phyloP scores from a whole-genome alignment of 2,797 vertebrate species.

The Antrozous pallidus region DNA sequence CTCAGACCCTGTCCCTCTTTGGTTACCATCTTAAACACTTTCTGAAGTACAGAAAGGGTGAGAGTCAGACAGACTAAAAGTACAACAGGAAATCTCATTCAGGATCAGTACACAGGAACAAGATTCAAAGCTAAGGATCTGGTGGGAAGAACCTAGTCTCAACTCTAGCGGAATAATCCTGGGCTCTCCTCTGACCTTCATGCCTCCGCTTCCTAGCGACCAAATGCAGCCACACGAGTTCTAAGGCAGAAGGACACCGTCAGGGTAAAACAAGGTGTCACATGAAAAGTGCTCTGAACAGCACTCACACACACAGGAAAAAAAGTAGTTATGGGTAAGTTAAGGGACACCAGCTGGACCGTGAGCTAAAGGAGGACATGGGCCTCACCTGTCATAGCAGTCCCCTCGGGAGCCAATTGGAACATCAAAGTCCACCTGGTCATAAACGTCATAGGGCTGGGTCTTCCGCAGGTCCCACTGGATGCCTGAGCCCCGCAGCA shows the following conservation, averaged over 20 bases:
- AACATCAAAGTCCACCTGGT: constrained; percentile 94
- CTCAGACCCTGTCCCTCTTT: neutral
- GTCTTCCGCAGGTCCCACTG: constrained; percentile 96
- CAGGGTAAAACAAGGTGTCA: neutral
- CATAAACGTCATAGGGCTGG: constrained; percentile 96
- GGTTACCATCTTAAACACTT: neutral
- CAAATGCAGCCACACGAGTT: neutral
- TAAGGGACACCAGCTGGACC: neutral
- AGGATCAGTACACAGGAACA: neutral
- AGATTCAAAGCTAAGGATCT: neutral
- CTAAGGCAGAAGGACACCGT: neutral
- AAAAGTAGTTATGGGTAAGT: neutral
- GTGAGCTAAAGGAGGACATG: rapidly evolving
- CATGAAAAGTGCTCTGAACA: neutral
- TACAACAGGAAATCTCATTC: neutral
- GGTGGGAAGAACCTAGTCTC: neutral
- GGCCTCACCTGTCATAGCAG: constrained; percentile 92
- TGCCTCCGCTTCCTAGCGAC: neutral
- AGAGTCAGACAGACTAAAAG: neutral
- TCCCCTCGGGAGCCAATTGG: constrained; percentile 91
- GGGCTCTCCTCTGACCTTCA: neutral
- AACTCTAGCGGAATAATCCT: neutral
- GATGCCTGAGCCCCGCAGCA: constrained; percentile 96
- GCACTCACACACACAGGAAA: neutral
- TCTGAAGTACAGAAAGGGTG: neutral